Evolutionary conservation across 2,888 invertebrate genomes (phyloP), one percentile per base, ranked within the genome.

Genomic region (Sesia apiformis): DNA sequence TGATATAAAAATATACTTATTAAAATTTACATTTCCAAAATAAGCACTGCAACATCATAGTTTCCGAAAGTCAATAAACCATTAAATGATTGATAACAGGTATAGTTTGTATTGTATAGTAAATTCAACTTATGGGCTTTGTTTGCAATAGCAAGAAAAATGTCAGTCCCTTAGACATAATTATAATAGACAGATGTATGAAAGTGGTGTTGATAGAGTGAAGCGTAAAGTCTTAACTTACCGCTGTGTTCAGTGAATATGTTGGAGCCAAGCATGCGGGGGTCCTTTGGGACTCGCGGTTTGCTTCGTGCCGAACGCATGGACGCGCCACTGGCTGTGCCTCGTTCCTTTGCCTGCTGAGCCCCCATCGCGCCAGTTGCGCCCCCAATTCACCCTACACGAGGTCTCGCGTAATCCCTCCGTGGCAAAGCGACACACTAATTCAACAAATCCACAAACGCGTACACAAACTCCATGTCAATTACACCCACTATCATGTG

Each of bases 181-280:
- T 23, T 23, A 23, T 23, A 23, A 23, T 23, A 23, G 2, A 23
- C 23, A 23, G 23, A 23, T 23, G 23, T 23, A 23, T 23, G 23
- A 23, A 23, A 23, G 23, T 23, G 23, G 23, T 23, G 23, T 23
- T 23, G 23, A 23, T 23, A 1, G 42, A 42, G 42, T 6, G 5
- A 7, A 7, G 42, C 7, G 42, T 7, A 42, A n/a, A n/a, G 41
- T 49, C 41, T 55, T 65, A 61, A 91, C 94, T 93, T 90, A 97
- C 97, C 97, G 88, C 95, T 97, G 84, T 97, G 97, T 90, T 97
- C 97, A 49, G 97, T 97, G 89, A 97, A 97, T 83, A 97, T 96
- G 90, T 97, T 97, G 72, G 96, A 94, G 74, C 96, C 95, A 74
- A 95, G 93, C 72, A 93, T 93, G 82, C 95, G 93, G 80, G 94